Base-by-base conservation (phyloP, 2,888 invertebrate species). In the Erebia ligea region DNA sequence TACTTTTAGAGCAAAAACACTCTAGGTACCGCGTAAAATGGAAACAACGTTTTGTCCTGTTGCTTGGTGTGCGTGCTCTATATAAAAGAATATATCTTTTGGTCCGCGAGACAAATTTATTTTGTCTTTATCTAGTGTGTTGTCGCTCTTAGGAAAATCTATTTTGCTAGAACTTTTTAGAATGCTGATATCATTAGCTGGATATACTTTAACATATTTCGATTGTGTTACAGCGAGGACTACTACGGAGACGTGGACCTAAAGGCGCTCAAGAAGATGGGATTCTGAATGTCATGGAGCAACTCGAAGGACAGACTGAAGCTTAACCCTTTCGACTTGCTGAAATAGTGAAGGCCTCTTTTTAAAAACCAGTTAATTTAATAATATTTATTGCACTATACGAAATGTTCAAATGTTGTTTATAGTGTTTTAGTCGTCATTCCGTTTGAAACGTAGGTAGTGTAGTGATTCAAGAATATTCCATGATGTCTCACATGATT, bases 211-310 rank as follows among this genome's bases (percentile, higher is more conserved):
- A 21, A 75, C 42, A 64, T 67, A 25, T 65, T 48, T 42, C 40
- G 8, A 73, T 72, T 75, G 65, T 76, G 81, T 91, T 89, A 80
- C 94, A 98, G 98, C 92, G 97, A 98, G 94, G 98, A 98, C 93
- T 98, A 98, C 94, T 98, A 98, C 89, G 98, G 98, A 79, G 97
- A 97, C 85, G 96, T 98, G 82, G 98, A 98, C 90, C 94, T 98
- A 79, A 98, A 98, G 92, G 96, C 97, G 73, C 93, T 98, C 84
- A 97, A 96, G 94, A 98, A 98, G 88, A 91, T 96, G 92, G 97
- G 97, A 86, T 95, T 95, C 91, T 95, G 92, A 93, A 94, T 92
- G 91, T 82, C 89, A 81, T 86, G 91, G 87, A 88, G 91, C 89
- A 87, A 80, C 90, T 92, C 92, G 77, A 92, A 92, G 84, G 86